Evolutionary conservation across 1,140 invertebrate genomes (phyloP), one percentile per base, ranked within the genome.

Genomic region (Campodea augens): DNA sequence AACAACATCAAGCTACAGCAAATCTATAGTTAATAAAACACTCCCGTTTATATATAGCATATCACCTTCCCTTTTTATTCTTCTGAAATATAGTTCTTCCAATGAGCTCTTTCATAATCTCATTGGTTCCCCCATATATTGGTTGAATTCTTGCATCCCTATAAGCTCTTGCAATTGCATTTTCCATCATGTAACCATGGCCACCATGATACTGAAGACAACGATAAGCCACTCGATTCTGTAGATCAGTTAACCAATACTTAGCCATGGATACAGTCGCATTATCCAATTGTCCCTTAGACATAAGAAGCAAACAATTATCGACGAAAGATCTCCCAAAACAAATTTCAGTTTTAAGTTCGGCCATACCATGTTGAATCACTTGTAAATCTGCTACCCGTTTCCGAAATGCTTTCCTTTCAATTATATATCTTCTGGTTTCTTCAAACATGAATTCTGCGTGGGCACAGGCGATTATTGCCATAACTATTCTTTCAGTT

Each of bases 31-130:
- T n/a, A n/a, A n/a, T n/a, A n/a, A n/a, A n/a, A n/a, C n/a, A n/a
- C n/a, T n/a, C n/a, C n/a, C n/a, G n/a, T n/a, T n/a, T n/a, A n/a
- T n/a, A n/a, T n/a, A n/a, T n/a, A n/a, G n/a, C n/a, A n/a, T n/a
- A n/a, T n/a, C n/a, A n/a, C n/a, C n/a, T n/a, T n/a, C n/a, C n/a
- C n/a, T n/a, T n/a, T n/a, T n/a, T n/a, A n/a, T n/a, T n/a, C n/a
- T n/a, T n/a, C n/a, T 45, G 43, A 13, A 57, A 46, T 36, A 58
- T 55, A 18, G 47, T 46, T 22, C 57, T 48, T 3, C 55, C 51
- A 39, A 69, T 69, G 4, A 69, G 52, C 49, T 68, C 66, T 44
- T 68, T 67, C 65, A 69, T 68, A 39, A 69, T 68, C 56, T 69
- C 67, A 51, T 67, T 69, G 49, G 60, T 65, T 20, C 67, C 67